Conservation (phyloP, 2,113 vertebrate genomes). For the Alces alces region DNA sequence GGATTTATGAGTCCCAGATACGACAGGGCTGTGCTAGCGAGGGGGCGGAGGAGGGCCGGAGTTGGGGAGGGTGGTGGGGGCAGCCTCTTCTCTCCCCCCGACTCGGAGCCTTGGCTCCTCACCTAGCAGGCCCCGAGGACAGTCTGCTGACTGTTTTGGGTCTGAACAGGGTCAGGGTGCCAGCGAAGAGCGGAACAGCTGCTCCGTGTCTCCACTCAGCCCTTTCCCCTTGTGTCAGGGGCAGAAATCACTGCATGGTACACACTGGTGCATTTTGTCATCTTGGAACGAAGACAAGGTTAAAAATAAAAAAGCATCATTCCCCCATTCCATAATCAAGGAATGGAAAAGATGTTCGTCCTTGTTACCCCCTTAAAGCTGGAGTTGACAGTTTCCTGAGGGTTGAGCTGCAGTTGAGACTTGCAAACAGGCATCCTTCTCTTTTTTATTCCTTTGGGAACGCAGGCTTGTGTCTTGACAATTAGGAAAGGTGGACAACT, state of each 20-base stretch:
- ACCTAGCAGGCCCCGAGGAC: slow-evolving; percentile 66
- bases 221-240: slow-evolving; percentile 74
- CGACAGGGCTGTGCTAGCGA: slow-evolving; percentile 73
- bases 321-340: slow-evolving; percentile 8
- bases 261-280: slow-evolving; percentile 78
- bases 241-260: slow-evolving; percentile 80
- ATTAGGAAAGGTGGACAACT: not conserved
- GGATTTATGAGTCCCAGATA: slow-evolving; percentile 85
- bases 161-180: slow-evolving; percentile 78
- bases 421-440: not conserved
- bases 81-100: not conserved
- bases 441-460: not conserved
- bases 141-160: slow-evolving; percentile 72
- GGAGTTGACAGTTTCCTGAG: not conserved
- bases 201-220: slow-evolving; percentile 80
- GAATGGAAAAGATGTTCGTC: slow-evolving; percentile 28
- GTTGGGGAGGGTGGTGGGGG: not conserved
- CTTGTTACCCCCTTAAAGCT: slow-evolving; percentile 27
- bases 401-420: not conserved
- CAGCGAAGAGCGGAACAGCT: slow-evolving; percentile 78
- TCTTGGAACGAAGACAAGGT: slow-evolving; percentile 71
- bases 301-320: slow-evolving; percentile 64
- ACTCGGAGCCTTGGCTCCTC: not conserved
- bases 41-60: accelerated
- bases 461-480: not conserved